Evolutionary conservation across 92 coral and sea anemone species (phyloP).

Genomic region (Palythoa grandiflora): DNA sequence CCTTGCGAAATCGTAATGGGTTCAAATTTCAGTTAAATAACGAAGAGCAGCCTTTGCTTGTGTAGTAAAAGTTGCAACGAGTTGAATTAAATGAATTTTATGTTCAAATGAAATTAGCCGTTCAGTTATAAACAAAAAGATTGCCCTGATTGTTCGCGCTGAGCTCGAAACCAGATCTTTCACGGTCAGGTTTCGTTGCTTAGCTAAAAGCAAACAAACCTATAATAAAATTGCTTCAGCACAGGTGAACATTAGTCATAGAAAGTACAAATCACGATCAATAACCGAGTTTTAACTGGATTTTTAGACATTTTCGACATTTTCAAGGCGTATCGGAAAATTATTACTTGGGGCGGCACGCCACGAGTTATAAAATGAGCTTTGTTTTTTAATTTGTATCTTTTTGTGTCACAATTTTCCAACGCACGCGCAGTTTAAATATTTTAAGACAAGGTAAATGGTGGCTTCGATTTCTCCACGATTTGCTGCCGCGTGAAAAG

Average conservation of each 20-base stretch:
- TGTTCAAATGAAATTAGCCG: neutral
- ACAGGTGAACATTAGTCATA: neutral
- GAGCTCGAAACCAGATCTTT: neutral
- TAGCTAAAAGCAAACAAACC: neutral
- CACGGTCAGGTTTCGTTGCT: neutral
- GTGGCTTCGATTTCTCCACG: no score
- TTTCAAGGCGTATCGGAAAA: no score
- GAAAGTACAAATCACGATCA: neutral
- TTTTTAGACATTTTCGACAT: no score
- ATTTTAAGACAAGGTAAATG: no score
- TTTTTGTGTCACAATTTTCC: no score
- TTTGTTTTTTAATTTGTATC: no score
- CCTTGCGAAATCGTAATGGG: neutral
- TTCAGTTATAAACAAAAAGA: neutral
- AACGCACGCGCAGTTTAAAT: no score
- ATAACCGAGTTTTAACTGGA: neutral
- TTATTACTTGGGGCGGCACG: no score
- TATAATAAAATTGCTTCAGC: neutral
- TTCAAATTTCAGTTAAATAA: constrained; percentile 1
- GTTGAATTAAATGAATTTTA: neutral
- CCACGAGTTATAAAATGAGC: no score
- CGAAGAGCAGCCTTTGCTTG: neutral
- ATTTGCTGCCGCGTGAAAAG: no score
- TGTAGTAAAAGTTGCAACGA: neutral
- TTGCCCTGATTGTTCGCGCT: neutral